Percentiles rank a stretch among this genome's conserved stretches.
Conservation (phyloP, 1,140 invertebrate genomes). For the Drosophila baimaii region DNA sequence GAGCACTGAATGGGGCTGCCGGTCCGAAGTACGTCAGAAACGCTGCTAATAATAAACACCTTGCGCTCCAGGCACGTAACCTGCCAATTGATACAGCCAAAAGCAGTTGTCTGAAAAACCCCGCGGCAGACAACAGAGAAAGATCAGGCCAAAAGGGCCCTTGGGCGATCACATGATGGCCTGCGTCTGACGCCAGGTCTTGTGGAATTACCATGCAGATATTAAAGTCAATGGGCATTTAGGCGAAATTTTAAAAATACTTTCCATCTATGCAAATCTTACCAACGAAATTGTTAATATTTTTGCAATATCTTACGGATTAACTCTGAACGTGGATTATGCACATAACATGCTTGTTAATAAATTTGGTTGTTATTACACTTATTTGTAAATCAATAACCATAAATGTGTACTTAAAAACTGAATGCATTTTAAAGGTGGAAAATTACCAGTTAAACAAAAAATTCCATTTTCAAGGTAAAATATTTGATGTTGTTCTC, state of each 20-base stretch:
- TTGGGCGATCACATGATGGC: not conserved
- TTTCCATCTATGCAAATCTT: not conserved
- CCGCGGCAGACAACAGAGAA: conserved; percentile 1
- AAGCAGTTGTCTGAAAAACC: conserved; percentile 45
- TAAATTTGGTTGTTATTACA: not conserved
- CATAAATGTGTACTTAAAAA: not conserved
- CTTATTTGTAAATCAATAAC: conserved; percentile 1
- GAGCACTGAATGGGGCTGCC: conserved; percentile 12
- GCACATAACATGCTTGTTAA: not conserved
- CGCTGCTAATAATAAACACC: conserved; percentile 68
- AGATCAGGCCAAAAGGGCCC: conserved; percentile 7
- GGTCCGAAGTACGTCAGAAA: conserved; percentile 64
- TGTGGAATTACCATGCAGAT: not conserved
- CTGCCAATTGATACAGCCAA: conserved; percentile 45
- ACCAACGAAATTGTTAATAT: too few relatives aligned
- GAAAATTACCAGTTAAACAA: conserved; percentile 4
- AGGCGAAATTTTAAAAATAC: not conserved
- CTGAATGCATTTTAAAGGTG: not conserved
- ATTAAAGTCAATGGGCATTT: not conserved
- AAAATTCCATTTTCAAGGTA: not conserved
- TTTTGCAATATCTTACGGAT: not conserved
- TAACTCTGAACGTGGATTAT: too few relatives aligned
- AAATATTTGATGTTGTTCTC: not conserved
- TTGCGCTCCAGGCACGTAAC: conserved; percentile 53
- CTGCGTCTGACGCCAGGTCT: not conserved